Evolutionary conservation across 2,113 vertebrate species (phyloP), one percentile per base, ranked within the genome.

Genomic region (Gymnogyps californianus): DNA sequence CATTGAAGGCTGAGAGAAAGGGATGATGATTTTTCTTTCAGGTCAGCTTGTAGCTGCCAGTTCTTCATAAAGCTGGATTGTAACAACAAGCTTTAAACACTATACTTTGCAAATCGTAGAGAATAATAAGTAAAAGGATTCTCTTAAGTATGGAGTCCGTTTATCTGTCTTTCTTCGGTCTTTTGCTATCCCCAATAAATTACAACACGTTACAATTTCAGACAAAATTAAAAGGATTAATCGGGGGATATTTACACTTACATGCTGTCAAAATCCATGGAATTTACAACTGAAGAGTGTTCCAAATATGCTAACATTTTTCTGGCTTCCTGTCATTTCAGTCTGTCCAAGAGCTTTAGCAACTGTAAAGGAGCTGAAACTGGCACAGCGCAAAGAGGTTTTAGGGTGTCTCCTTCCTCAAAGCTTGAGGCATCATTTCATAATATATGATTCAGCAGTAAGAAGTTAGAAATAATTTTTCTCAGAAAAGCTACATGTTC

Each of bases 321-420:
- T 89, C 92, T 95, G 88, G 80, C 81, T 95, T 95, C 89, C 89
- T 96, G 93, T 90, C 76, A 47, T 82, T 95, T 94, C 46, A 72
- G 36, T 52, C 76, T 8, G 13, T 95, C 80, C 93, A 90, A 94
- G 83, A 95, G 83, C 74, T 92, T 54, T 40, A 92, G 65, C 22
- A 93, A 72, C 76, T 89, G 74, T 42, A 92, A 93, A 96, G 86
- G 80, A 94, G 74, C 62, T 96, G 77, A 93, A 94, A 54, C 75
- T 93, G 88, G 86, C 70, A 93, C 77, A 42, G 42, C 5, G 7
- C 36, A 59, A 58, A 82, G 90, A 52, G 54, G 65, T 79, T 87
- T 84, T 78, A 26, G 59, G 89, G 82, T 94, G 72, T 81, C 95
- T 96, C 83, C 57, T 75, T 77, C 64, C 83, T 92, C 86, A 90